These are phyloP conservation scores for Amphimedon queenslandica DNA, from an alignment of 37 sponge, comb jelly and placozoan species.

Conservation along the genomic window DNA sequence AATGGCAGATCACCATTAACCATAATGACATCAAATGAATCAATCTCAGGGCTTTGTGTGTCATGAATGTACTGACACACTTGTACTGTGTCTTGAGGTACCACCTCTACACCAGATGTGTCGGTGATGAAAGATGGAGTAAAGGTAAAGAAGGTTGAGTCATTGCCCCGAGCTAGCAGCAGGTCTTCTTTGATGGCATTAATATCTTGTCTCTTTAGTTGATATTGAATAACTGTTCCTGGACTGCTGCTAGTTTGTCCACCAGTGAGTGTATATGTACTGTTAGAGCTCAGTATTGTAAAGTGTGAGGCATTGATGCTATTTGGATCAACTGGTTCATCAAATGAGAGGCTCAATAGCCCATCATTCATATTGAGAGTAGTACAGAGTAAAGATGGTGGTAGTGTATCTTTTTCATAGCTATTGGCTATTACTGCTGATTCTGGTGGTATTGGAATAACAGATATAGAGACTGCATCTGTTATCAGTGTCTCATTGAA, in stretches of 20 bases:
- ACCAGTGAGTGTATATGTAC: conserved; percentile 28
- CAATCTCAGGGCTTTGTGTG: conserved; percentile 29
- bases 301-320: conserved; percentile 48
- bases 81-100: conserved; percentile 14
- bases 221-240: conserved; percentile 25
- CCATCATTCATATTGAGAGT: conserved; percentile 51
- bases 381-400: conserved; percentile 54
- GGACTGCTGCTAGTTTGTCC: conserved; percentile 24
- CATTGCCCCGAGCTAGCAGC: conserved; percentile 20
- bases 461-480: conserved; percentile 31
- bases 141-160: conserved; percentile 54
- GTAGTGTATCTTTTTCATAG: conserved; percentile 29
- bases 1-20: conserved; percentile 60
- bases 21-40: conserved; percentile 44
- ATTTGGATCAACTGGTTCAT: conserved; percentile 66
- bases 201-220: conserved; percentile 42
- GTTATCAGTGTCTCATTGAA: conserved; percentile 5
- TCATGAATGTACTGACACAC: conserved; percentile 43
- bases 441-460: conserved; percentile 2
- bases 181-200: conserved; percentile 56
- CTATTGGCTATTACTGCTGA: conserved; percentile 2
- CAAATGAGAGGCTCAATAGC: conserved; percentile 61
- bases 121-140: conserved; percentile 40
- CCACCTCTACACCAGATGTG: conserved; percentile 52
- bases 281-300: conserved; percentile 37